Conservation (phyloP, 1,140 invertebrate species). For the Brachionus rubens region DNA sequence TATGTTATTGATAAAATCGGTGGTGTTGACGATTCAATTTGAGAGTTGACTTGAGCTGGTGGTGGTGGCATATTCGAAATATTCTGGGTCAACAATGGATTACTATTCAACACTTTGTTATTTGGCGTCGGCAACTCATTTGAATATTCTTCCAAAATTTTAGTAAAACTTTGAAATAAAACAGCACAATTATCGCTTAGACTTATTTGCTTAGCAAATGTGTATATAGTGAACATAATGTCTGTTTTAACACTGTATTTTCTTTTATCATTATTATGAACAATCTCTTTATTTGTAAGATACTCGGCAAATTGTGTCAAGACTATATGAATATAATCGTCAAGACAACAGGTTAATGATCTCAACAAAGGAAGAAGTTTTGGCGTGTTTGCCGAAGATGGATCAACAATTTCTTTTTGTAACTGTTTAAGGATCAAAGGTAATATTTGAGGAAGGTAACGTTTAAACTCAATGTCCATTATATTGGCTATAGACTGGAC, state of each 20-base stretch:
- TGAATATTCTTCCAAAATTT: conserved; percentile 11
- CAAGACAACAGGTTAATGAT: conserved; percentile 72
- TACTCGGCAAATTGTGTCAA: conserved; percentile 59
- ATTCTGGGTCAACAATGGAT: conserved; percentile 6
- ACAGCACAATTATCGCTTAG: conserved; percentile 39
- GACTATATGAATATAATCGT: conserved; percentile 91
- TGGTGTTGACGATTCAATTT: conserved; percentile 4
- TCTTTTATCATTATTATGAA: too few species aligned
- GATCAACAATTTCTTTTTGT: conserved; percentile 16
- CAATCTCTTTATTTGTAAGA: background rate
- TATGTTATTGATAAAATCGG: conserved; percentile 17
- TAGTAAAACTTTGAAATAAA: conserved; percentile 44
- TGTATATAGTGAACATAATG: conserved; percentile 42
- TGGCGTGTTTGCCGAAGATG: background rate
- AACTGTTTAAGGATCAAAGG: conserved; percentile 88
- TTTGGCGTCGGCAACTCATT: conserved; percentile 3
- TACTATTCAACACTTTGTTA: background rate
- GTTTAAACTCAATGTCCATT: conserved; percentile 89
- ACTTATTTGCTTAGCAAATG: conserved; percentile 30
- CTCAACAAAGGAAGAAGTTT: conserved; percentile 15
- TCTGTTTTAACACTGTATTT: conserved; percentile 13
- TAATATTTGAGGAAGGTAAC: conserved; percentile 86
- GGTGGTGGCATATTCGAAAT: conserved; percentile 6
- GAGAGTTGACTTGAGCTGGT: background rate
- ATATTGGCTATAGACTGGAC: conserved; percentile 62